Base-by-base conservation (phyloP, 2,888 invertebrate genomes). In the Diplolepis rosae region DNA sequence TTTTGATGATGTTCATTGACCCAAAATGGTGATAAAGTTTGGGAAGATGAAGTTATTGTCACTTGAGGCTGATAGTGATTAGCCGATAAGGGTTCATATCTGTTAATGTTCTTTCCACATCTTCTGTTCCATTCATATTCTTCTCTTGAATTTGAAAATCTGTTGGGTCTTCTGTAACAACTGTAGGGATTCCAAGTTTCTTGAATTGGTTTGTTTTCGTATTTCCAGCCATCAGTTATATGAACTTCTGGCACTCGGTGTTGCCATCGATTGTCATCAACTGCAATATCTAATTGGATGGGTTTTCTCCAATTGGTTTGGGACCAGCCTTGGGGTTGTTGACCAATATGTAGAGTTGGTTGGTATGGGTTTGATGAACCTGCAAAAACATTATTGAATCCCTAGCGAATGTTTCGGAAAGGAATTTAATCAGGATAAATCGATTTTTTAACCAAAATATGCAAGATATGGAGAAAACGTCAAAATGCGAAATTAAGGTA, bases 1-100 rank as follows among this genome's bases (percentile, higher is more conserved):
- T 68, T 70, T 45, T 32, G 68, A 48, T 72, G 32, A 1, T 54
- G 39, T 27, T 24, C 45, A 6, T 65, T 39, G 35, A 67, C 67
- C 76, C 79, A 74, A 9, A 56, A 27, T 18, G 72, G 69, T 22
- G 30, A 45, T 7, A 0, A 45, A n/a, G 45, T 18, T 45, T 45
- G 5, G n/a, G 45, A 18, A 15, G 6, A 15, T 45, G 7, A 1
- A n/a, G 42, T 7, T 15, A 1, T 11, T 32, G 32, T 0, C 11
- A 9, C 32, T 32, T 4, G 32, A n/a, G n/a, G n/a, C n/a, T n/a
- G n/a, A n/a, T n/a, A n/a, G n/a, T n/a, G n/a, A n/a, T n/a, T n/a
- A n/a, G n/a, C n/a, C n/a, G n/a, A n/a, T n/a, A n/a, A n/a, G n/a
- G n/a, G n/a, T n/a, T n/a, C n/a, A n/a, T 32, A 32, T 32, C 32